Base-by-base conservation (phyloP, 2,888 invertebrate species). In the Malthinus seriepunctatus region DNA sequence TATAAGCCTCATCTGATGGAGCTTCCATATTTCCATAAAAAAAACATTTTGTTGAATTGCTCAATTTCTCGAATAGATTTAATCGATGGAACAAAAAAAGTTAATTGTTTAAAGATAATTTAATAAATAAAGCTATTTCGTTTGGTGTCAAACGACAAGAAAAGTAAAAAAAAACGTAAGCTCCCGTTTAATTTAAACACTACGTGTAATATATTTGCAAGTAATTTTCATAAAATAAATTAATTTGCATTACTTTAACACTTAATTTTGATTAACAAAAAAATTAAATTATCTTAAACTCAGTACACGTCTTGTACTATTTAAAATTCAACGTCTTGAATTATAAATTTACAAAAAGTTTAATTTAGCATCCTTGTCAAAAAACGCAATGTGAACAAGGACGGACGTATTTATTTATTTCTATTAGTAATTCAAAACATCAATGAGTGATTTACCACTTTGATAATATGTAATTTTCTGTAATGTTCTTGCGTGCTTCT, bases 401-500 rank as follows among this genome's bases (percentile, higher is more conserved):
- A 42, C 15, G 23, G 12, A 12, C n/a, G 23, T 42, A 42, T 42
- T 42, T 15, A 42, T 42, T 42, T 42, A 42, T 42, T 14, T 42
- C 15, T 14, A 15, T 51, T 51, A 14, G 31, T 33, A 15, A 46
- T 32, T 32, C 14, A 38, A 46, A 46, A 46, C 35, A 44, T 23
- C 45, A 51, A 50, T 56, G 35, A 42, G 15, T 46, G 56, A 56
- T 56, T 51, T 56, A 45, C 46, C 42, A 48, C 38, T 42, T 14
- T 15, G 57, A 58, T 58, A 58, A 51, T 51, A 31, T 37, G 51
- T 31, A 42, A 67, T 66, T 66, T 66, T 63, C 63, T 60, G 66
- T 64, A 63, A 62, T 61, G 55, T 63, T 67, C 48, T 55, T 58
- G 60, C 51, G 50, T 56, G 44, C 34, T 14, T 33, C 31, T 55